Evolutionary conservation across 2,888 invertebrate genomes (phyloP).

Genomic region (Nemoura dubitans): DNA sequence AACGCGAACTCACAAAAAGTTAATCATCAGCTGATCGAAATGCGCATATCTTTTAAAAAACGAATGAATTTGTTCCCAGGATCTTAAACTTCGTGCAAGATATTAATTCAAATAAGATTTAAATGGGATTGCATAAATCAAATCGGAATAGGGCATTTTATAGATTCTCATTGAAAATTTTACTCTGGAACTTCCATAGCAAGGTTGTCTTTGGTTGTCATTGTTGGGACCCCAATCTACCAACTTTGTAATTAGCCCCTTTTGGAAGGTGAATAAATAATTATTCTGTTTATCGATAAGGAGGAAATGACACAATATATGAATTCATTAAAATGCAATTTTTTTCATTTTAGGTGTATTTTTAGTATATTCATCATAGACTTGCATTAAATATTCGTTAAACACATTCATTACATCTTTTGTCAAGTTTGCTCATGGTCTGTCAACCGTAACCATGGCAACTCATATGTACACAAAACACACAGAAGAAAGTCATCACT

Average conservation of each 20-base stretch:
- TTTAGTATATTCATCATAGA: no score
- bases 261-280: no score
- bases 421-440: conserved; percentile 10
- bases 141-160: conserved; percentile 14
- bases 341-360: no score
- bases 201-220: no score
- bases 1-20: conserved; percentile 30
- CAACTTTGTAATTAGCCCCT: not conserved
- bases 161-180: conserved; percentile 16
- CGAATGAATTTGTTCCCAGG: not conserved
- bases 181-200: not conserved
- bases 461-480: not conserved
- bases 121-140: not conserved
- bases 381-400: no score
- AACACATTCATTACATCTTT: not conserved
- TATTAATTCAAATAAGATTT: not conserved
- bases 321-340: no score
- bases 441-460: conserved; percentile 32
- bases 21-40: conserved; percentile 51
- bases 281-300: no score
- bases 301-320: no score
- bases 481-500: not conserved
- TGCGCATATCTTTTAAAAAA: conserved; percentile 42
- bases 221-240: not conserved
- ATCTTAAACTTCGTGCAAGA: not conserved